Evolutionary conservation across 2,797 vertebrate genomes (phyloP).

Genomic region (Corythornis leucogaster): DNA sequence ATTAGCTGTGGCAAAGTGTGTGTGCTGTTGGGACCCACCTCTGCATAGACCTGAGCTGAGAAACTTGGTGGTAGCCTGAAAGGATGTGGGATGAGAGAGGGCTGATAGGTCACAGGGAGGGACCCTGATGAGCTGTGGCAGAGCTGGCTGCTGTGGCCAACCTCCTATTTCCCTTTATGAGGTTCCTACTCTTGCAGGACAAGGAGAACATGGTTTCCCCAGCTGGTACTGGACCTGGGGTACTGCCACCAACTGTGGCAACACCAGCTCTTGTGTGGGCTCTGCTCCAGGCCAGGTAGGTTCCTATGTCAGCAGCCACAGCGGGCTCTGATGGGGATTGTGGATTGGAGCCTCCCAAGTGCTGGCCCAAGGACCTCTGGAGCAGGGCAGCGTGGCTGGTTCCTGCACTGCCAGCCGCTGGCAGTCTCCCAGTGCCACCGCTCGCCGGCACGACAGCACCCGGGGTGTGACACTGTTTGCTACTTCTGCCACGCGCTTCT

Average conservation of each 20-base stretch:
- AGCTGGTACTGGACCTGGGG: not conserved
- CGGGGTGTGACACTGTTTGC: not conserved
- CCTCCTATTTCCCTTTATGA: not conserved
- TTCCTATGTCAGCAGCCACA: not conserved
- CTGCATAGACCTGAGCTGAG: not conserved
- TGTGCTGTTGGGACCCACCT: not conserved
- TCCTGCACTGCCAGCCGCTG: not conserved
- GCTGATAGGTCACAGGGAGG: not conserved
- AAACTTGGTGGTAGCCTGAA: not conserved
- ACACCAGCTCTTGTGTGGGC: not conserved
- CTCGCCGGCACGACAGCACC: rapidly evolving
- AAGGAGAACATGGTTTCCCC: not conserved
- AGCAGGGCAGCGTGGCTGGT: not conserved
- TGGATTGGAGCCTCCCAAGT: not conserved
- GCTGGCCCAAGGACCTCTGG: not conserved
- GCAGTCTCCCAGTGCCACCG: not conserved
- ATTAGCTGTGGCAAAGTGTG: not conserved
- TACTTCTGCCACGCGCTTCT: not conserved
- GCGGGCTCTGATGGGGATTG: rapidly evolving
- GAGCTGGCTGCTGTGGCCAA: not conserved
- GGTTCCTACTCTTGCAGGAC: not conserved
- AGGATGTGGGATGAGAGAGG: not conserved
- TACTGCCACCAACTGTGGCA: not conserved
- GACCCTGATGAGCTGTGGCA: not conserved
- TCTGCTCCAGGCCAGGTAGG: not conserved